Conservation (phyloP, 2,113 vertebrate species). For the Pygoscelis antarcticus region DNA sequence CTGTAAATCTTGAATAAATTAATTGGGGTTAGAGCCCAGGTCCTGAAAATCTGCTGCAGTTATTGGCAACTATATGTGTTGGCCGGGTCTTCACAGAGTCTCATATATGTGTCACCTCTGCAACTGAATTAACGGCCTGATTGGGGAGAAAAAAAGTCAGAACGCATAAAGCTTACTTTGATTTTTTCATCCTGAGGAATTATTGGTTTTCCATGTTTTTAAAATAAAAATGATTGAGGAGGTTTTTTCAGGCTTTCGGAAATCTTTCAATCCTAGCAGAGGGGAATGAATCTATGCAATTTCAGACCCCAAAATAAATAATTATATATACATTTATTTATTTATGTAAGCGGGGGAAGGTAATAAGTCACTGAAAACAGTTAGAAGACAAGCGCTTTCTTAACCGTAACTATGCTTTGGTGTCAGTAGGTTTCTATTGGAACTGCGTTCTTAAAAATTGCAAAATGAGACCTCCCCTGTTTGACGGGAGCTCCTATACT, state of each 20-base stretch:
- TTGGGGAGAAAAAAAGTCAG: background rate
- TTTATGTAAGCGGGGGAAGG: background rate
- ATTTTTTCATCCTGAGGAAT: constrained; percentile 21
- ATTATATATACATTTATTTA: background rate
- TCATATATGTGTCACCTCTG: background rate
- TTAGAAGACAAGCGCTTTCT: background rate
- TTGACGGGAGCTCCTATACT: background rate
- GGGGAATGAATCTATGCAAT: background rate
- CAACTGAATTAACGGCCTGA: background rate
- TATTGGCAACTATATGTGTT: fast-evolving
- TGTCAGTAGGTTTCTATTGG: background rate
- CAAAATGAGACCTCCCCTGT: background rate
- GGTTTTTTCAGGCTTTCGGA: constrained; percentile 5
- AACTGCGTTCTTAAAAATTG: background rate
- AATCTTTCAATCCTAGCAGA: background rate
- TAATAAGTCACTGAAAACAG: background rate
- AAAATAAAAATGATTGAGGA: constrained; percentile 44
- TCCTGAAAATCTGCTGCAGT: background rate
- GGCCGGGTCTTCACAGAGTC: background rate
- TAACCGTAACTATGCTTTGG: background rate
- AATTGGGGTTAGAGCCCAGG: background rate
- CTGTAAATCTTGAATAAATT: background rate
- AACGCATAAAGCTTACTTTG: constrained; percentile 18
- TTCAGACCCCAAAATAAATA: background rate
- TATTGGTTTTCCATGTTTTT: constrained; percentile 20